These are phyloP conservation scores for Chelidonichthys spinosus DNA, from an alignment of 2,797 vertebrate genomes.

Conservation along the genomic window DNA sequence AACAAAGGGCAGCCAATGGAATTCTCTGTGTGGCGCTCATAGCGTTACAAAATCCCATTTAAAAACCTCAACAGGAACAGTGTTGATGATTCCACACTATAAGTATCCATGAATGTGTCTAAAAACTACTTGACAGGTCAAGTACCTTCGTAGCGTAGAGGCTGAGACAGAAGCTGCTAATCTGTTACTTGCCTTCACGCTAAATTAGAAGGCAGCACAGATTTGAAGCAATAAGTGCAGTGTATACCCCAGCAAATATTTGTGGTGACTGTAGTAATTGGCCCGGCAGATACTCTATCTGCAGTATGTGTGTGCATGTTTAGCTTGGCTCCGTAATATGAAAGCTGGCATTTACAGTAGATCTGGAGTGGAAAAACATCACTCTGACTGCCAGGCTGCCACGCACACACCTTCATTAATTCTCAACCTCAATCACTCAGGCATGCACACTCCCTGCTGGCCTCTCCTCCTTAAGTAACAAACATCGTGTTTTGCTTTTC, in stretches of 20 bases:
- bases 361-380: constrained; percentile 71
- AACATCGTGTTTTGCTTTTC: constrained; percentile 24
- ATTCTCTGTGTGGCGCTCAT: neutral
- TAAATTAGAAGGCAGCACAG: constrained; percentile 3
- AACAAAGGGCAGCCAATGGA: neutral
- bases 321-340: constrained; percentile 60
- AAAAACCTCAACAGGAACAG: neutral
- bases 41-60: neutral
- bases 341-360: constrained; percentile 67
- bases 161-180: constrained; percentile 3
- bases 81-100: neutral
- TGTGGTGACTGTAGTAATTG: constrained; percentile 70
- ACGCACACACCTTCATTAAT: constrained; percentile 73
- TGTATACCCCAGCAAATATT: constrained; percentile 68
- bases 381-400: constrained; percentile 58
- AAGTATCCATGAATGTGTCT: neutral
- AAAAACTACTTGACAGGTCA: neutral
- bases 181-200: constrained; percentile 11
- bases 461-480: constrained; percentile 35
- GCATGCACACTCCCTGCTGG: constrained; percentile 55
- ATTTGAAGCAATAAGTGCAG: constrained; percentile 53
- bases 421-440: constrained; percentile 56
- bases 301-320: constrained; percentile 54
- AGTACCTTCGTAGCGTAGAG: neutral
- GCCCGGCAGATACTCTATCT: constrained; percentile 71